Conservation (phyloP, 2,888 invertebrate genomes). For the Drosophila percnosoma region DNA sequence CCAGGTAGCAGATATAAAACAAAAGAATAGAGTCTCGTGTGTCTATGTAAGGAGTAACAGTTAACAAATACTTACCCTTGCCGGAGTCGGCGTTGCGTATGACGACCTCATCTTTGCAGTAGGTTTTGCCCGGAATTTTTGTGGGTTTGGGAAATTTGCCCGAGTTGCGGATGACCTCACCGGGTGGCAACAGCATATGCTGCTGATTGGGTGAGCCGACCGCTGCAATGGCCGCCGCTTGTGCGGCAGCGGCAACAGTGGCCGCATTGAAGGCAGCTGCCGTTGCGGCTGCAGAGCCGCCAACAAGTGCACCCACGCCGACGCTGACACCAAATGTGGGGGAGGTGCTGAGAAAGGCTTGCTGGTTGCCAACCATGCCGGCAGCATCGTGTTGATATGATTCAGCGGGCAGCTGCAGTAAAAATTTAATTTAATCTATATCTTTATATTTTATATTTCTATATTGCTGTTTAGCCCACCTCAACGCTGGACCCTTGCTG, state of each 20-base stretch:
- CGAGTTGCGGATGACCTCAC: constrained; percentile 94
- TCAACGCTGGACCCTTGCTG: constrained; percentile 87
- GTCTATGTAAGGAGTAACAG: neutral
- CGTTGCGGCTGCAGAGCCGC: constrained; percentile 59
- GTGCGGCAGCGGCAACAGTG: constrained; percentile 70
- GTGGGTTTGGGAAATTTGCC: constrained; percentile 95
- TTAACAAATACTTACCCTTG: constrained; percentile 89
- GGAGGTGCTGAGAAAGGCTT: constrained; percentile 86
- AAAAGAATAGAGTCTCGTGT: neutral
- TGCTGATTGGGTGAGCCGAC: constrained; percentile 83
- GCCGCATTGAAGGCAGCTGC: constrained; percentile 68
- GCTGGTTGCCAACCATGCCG: constrained; percentile 57
- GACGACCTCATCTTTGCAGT: constrained; percentile 97
- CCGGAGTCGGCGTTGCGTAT: constrained; percentile 98
- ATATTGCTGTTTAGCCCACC: constrained; percentile 63
- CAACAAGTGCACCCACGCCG: constrained; percentile 59
- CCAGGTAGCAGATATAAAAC: constrained; percentile 16
- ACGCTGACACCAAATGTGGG: constrained; percentile 85
- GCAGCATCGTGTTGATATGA: constrained; percentile 68
- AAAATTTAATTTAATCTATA: neutral
- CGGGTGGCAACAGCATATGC: constrained; percentile 88
- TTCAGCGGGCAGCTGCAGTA: constrained; percentile 69
- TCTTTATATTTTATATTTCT: neutral
- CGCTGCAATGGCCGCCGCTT: constrained; percentile 80
- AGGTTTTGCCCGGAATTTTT: constrained; percentile 95